Base-by-base conservation (phyloP, 2,797 vertebrate species). In the Danio tinwini region DNA sequence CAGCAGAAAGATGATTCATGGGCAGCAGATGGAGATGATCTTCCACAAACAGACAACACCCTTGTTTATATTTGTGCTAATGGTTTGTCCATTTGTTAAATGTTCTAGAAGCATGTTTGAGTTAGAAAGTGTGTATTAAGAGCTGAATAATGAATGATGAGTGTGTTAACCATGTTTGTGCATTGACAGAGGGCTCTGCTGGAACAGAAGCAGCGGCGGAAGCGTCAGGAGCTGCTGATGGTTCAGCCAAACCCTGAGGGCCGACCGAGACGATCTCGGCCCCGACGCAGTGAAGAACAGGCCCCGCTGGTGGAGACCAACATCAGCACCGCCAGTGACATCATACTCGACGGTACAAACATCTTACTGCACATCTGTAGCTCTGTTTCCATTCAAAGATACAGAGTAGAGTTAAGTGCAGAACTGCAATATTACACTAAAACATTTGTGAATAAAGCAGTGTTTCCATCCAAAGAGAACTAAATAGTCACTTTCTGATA, bases 131-230 rank as follows among this genome's bases (percentile, higher is more conserved):
- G 29, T 29, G n/a, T 29, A 37, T 13, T 59, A 45, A 45, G 11
- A 21, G 17, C 14, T 44, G 40, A 44, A 12, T n/a, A 64, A n/a
- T 62, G 12, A 13, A 29, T 73, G 40, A n/a, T 76, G 63, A 75
- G 21, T 42, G 39, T 72, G 14, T 21, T 14, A 63, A 37, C 21
- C 42, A 8, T 53, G 17, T 49, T 13, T 78, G 17, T 80, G 2
- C 29, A 29, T 67, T 67, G 44, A 42, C 87, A 99, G 98, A 94
- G 96, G 91, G 95, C 92, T 0, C 92, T 98, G 68, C 89, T 99
- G 74, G 96, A 98, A 88, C 97, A 97, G 91, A 99, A 96, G 88
- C 97, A 98, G 88, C 93, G 94, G 59, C 92, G 93, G 86, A 98
- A 96, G 68, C 94, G 97, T 0, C 96, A 97, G 50, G 96, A 99